Evolutionary conservation across 2,113 vertebrate genomes (phyloP), one percentile per base, ranked within the genome.

Genomic region (Acrocephalus arundinaceus): DNA sequence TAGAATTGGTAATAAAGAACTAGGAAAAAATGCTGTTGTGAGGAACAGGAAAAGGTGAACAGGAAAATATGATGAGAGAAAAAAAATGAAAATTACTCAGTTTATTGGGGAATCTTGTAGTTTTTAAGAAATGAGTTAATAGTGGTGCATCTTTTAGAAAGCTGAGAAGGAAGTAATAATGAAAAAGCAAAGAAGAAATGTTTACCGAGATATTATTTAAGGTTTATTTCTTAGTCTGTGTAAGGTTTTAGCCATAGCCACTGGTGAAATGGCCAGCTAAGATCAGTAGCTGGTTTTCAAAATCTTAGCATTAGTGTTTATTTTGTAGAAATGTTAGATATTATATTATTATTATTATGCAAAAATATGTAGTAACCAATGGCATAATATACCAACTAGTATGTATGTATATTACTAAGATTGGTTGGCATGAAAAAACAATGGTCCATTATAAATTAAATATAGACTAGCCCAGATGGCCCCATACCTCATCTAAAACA

Each of bases 81-180:
- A 43, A 39, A 85, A 35, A 0, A 35, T 35, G 1, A 45, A 70
- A 83, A 65, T 1, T 41, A 37, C 59, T 90, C 59, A 1, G 1
- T 17, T 82, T 67, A 17, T 35, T 54, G n/a, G 7, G 8, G 7
- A 73, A 35, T 41, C 24, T 77, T 79, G 7, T 31, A 20, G 12
- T 62, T 92, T 78, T 23, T 85, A 73, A 35, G 17, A 68, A 79
- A 54, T 24, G 1, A 52, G 31, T 37, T 65, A 54, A 7, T 45
- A 16, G 9, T 39, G 8, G 6, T 59, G 7, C 20, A 37, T 7
- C 12, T 55, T 86, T 76, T 66, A 66, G 46, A 62, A 80, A 86
- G 70, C 30, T 17, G n/a, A 68, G n/a, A 68, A 59, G 33, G 18
- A 61, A 59, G 43, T 27, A 48, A 59, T 35, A 46, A 48, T 21